phyloP scores from a whole-genome alignment of 1,140 invertebrate genomes.

The Rhopalosiphum padi region DNA sequence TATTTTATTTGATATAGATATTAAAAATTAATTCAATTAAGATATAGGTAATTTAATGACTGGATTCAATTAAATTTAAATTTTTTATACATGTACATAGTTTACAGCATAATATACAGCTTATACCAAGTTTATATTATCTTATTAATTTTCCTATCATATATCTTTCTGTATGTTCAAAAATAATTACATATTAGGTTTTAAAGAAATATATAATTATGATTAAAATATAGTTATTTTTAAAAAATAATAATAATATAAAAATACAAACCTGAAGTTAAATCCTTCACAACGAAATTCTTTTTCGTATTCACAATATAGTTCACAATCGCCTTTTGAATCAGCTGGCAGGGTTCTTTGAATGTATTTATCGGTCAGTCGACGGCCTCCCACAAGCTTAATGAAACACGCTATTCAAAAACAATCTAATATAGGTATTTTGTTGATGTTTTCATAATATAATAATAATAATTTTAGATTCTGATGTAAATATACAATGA shows the following conservation, averaged over 20 bases:
- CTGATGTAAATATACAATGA: background rate
- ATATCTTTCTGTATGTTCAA: background rate
- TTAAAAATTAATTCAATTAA: too few species aligned
- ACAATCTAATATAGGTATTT: background rate
- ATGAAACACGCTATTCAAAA: conserved; percentile 75
- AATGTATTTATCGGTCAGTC: conserved; percentile 72
- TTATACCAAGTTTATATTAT: background rate
- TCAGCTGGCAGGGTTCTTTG: conserved; percentile 73
- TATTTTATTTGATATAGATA: background rate
- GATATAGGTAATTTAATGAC: too few species aligned
- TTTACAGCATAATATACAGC: too few species aligned
- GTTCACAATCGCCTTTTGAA: conserved; percentile 74
- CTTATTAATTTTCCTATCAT: background rate
- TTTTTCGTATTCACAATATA: conserved; percentile 76
- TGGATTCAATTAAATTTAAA: background rate
- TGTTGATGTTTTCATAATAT: background rate
- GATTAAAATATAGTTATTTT: background rate
- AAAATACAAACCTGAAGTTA: conserved; percentile 73
- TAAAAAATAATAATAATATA: background rate
- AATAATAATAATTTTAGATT: background rate
- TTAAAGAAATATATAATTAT: background rate
- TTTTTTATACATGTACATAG: background rate
- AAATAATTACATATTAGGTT: background rate
- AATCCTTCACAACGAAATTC: conserved; percentile 81
- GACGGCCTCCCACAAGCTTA: conserved; percentile 73